These are phyloP conservation scores for Lordiphosa collinella DNA, from an alignment of 1,140 invertebrate genomes.

Conservation along the genomic window DNA sequence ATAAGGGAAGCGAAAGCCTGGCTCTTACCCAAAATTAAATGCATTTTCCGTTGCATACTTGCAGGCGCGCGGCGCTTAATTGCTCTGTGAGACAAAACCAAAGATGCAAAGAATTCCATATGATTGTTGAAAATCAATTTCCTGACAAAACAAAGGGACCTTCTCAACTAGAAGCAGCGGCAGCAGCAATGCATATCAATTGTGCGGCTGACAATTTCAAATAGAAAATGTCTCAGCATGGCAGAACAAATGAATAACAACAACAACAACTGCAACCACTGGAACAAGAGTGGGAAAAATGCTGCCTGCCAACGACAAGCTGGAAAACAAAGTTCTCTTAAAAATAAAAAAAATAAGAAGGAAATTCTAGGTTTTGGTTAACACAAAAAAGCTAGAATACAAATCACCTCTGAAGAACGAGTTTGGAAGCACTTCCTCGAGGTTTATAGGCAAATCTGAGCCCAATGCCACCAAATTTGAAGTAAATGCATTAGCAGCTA, in stretches of 20 bases:
- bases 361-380: no score
- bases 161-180: constrained; percentile 12
- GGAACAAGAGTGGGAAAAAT: constrained; percentile 8
- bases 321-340: constrained; percentile 46
- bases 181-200: constrained; percentile 65
- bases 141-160: constrained; percentile 39
- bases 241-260: constrained; percentile 66
- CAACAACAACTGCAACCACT: constrained; percentile 24
- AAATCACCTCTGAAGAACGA: no score
- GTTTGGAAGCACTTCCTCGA: no score
- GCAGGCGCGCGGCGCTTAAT: constrained; percentile 52
- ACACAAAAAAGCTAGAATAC: no score
- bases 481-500: no score
- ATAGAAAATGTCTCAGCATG: constrained; percentile 69
- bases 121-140: constrained; percentile 60
- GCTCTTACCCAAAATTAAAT: constrained; percentile 40
- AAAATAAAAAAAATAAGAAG: constrained; percentile 4
- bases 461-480: no score
- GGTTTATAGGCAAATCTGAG: no score
- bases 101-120: neutral
- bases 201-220: constrained; percentile 69
- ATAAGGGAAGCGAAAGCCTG: neutral
- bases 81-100: constrained; percentile 11
- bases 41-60: constrained; percentile 57
- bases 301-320: constrained; percentile 61